phyloP scores from a whole-genome alignment of 2,888 invertebrate genomes.

The Lasioglossum vierecki region DNA sequence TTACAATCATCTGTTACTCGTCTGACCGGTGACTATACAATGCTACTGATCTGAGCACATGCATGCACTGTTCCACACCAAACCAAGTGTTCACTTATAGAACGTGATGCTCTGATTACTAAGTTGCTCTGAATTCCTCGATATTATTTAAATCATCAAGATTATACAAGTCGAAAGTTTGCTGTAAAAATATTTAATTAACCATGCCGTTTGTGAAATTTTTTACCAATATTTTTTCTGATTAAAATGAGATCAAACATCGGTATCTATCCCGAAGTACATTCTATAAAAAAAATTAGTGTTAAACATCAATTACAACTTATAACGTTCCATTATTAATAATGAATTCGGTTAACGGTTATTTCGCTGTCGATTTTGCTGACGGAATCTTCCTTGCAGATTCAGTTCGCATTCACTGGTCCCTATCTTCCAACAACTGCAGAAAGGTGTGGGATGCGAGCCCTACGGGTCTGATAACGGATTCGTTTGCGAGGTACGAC shows the following conservation, averaged over 20 bases:
- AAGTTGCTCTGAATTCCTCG: too few species aligned
- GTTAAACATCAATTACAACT: slow-evolving; percentile 17
- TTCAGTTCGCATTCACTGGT: slow-evolving; percentile 5
- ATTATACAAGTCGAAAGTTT: background rate
- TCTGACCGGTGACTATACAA: background rate
- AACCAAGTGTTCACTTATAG: background rate
- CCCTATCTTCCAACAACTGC: background rate
- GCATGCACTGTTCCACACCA: background rate
- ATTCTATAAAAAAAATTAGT: background rate
- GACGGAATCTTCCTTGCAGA: slow-evolving; percentile 4
- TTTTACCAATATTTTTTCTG: background rate
- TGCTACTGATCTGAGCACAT: background rate
- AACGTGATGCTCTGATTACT: background rate
- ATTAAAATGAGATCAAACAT: background rate
- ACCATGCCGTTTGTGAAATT: background rate
- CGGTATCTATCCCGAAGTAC: background rate
- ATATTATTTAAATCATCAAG: background rate
- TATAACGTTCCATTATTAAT: background rate
- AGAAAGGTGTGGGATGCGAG: slow-evolving; percentile 9
- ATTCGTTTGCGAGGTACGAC: slow-evolving; percentile 80
- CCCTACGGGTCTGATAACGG: slow-evolving; percentile 68
- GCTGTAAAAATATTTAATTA: background rate
- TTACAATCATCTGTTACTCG: slow-evolving; percentile 2
- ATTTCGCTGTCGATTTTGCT: slow-evolving; percentile 12
- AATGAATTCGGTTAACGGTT: slow-evolving; percentile 24